These are phyloP conservation scores for Pampusana beccarii DNA, from an alignment of 2,113 vertebrate genomes.

Conservation along the genomic window DNA sequence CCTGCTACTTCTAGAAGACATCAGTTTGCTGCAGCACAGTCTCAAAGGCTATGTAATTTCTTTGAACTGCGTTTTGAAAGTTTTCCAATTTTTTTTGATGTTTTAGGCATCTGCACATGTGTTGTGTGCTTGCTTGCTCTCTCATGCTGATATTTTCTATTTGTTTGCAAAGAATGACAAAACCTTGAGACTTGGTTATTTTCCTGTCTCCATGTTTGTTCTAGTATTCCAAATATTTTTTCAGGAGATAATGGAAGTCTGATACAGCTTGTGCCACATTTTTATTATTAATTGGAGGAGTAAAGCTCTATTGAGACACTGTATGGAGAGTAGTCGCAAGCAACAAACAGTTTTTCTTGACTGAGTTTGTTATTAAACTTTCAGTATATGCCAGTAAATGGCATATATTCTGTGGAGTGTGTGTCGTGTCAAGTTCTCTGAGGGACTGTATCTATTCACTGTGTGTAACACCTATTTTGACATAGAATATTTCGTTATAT, in stretches of 20 bases:
- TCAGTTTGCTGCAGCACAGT: not conserved
- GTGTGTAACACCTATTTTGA: not conserved
- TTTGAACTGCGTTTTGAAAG: not conserved
- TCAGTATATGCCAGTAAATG: not conserved
- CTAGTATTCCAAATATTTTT: not conserved
- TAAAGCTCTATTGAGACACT: not conserved
- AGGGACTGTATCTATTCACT: not conserved
- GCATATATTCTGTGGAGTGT: not conserved
- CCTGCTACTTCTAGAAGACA: not conserved
- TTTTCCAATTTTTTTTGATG: not conserved
- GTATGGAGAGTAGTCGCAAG: not conserved
- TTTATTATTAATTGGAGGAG: not conserved
- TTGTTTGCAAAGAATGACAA: slow-evolving; percentile 18
- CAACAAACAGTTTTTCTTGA: not conserved
- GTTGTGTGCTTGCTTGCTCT: not conserved
- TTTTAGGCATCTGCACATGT: not conserved
- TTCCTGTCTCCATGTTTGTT: not conserved
- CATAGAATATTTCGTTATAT: not conserved
- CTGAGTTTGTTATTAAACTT: not conserved
- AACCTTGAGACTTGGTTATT: slow-evolving; percentile 1
- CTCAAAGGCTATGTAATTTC: not conserved
- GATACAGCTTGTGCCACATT: not conserved
- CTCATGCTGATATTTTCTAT: not conserved
- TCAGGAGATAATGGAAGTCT: not conserved
- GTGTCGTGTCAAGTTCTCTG: not conserved